Evolutionary conservation across 2,113 vertebrate genomes (phyloP).

Genomic region (Podarcis raffonei): DNA sequence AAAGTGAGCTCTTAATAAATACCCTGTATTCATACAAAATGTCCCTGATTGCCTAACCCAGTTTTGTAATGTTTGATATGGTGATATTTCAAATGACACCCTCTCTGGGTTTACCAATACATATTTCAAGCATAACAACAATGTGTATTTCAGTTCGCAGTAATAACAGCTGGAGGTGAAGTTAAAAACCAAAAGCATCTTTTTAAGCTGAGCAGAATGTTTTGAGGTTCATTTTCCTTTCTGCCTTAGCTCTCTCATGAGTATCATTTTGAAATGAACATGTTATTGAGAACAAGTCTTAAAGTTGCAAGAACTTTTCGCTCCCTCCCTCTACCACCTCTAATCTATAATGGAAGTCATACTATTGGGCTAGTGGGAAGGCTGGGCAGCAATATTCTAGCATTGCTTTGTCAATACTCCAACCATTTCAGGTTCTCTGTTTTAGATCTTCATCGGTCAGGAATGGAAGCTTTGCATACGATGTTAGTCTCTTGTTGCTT

Average conservation of each 20-base stretch:
- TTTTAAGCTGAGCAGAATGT: constrained; percentile 51
- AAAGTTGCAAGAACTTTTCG: not conserved
- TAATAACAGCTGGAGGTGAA: constrained; percentile 60
- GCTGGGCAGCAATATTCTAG: not conserved
- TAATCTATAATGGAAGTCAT: constrained; percentile 1
- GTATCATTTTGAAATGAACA: constrained; percentile 50
- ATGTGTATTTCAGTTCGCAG: constrained; percentile 46
- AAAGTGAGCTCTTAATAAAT: constrained; percentile 58
- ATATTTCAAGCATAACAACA: constrained; percentile 56
- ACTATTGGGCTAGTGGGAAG: not conserved
- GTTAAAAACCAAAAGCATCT: constrained; percentile 48
- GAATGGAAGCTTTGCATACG: not conserved
- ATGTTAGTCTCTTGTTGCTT: not conserved
- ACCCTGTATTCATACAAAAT: constrained; percentile 52
- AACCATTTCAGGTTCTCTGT: fast-evolving
- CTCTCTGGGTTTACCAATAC: constrained; percentile 41
- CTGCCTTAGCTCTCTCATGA: constrained; percentile 21
- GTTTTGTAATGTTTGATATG: constrained; percentile 56
- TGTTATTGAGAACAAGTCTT: constrained; percentile 34
- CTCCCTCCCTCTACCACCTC: not conserved
- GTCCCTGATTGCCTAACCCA: constrained; percentile 66
- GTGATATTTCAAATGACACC: constrained; percentile 61
- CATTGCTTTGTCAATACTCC: not conserved
- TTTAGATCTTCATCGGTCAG: constrained; percentile 10
- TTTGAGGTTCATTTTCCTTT: constrained; percentile 39